Conservation (phyloP, 2,888 invertebrate species). For the Epinotia demarniana region DNA sequence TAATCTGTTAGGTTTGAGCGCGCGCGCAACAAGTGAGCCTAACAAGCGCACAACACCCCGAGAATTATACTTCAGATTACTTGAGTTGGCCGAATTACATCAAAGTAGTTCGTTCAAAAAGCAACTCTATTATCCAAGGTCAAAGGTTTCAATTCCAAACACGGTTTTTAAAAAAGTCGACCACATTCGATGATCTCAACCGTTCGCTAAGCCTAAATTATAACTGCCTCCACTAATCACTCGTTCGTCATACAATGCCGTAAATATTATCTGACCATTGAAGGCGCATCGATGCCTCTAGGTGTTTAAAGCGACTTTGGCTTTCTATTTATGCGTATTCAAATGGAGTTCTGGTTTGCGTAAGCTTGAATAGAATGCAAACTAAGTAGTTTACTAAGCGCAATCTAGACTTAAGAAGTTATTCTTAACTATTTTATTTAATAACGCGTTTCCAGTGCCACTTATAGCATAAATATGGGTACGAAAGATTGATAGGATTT, state of each 20-base stretch:
- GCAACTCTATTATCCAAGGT: too few species aligned
- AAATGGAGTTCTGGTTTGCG: conserved; percentile 22
- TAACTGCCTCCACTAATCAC: conserved; percentile 74
- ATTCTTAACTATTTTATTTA: neutral
- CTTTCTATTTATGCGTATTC: conserved; percentile 30
- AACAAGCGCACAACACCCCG: conserved; percentile 77
- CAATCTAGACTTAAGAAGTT: neutral
- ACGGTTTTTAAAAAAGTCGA: too few species aligned
- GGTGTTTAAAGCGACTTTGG: conserved; percentile 27
- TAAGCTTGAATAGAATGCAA: conserved; percentile 25
- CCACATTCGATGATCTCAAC: too few species aligned
- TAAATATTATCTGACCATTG: conserved; percentile 56
- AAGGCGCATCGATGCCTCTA: conserved; percentile 50
- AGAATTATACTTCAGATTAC: conserved; percentile 35
- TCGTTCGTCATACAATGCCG: conserved; percentile 55
- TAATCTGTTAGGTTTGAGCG: conserved; percentile 67
- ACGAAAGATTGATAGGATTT: too few species aligned
- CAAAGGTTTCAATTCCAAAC: too few species aligned
- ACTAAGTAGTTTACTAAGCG: neutral
- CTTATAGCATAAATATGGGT: too few species aligned
- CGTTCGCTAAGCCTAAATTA: conserved; percentile 77
- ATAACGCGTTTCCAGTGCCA: too few species aligned
- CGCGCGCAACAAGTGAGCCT: conserved; percentile 80
- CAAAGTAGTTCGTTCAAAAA: too few species aligned
- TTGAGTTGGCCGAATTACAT: too few species aligned